Evolutionary conservation across 2,888 invertebrate genomes (phyloP).

Genomic region (Sepiola atlantica): DNA sequence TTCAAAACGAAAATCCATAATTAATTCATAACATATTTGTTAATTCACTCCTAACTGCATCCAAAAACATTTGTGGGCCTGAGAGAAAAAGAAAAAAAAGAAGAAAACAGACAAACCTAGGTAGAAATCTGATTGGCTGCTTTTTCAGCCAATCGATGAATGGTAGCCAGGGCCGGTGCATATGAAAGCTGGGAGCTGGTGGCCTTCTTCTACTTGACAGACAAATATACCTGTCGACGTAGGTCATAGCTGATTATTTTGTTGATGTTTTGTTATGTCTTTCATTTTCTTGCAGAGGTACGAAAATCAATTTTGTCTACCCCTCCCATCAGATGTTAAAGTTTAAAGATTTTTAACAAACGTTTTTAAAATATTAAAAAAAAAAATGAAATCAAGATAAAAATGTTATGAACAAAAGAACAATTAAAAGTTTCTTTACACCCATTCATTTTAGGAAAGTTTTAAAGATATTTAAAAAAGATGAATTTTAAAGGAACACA

Average conservation of each 20-base stretch:
- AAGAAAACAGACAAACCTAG: neutral
- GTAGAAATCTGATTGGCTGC: neutral
- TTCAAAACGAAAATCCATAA: neutral
- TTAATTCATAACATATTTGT: constrained; percentile 8
- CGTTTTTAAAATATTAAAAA: neutral
- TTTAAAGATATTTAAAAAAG: neutral
- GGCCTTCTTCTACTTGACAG: constrained; percentile 32
- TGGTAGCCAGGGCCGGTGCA: constrained; percentile 32
- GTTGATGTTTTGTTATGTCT: constrained; percentile 45
- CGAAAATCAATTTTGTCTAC: constrained; percentile 43
- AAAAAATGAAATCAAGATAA: neutral
- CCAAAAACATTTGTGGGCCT: neutral
- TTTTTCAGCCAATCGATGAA: constrained; percentile 20
- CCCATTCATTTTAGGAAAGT: neutral
- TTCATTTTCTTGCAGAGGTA: constrained; percentile 47
- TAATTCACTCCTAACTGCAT: constrained; percentile 23
- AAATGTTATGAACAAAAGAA: neutral
- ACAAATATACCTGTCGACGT: constrained; percentile 24
- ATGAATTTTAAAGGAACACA: neutral
- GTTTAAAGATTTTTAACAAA: constrained; percentile 11
- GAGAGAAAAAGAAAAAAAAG: neutral
- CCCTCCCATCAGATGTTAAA: constrained; percentile 32
- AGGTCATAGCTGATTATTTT: constrained; percentile 44
- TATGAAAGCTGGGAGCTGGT: constrained; percentile 24
- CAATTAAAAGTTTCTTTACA: neutral